Conservation (phyloP, 2,888 invertebrate species). For the Mechanitis mazaeus region DNA sequence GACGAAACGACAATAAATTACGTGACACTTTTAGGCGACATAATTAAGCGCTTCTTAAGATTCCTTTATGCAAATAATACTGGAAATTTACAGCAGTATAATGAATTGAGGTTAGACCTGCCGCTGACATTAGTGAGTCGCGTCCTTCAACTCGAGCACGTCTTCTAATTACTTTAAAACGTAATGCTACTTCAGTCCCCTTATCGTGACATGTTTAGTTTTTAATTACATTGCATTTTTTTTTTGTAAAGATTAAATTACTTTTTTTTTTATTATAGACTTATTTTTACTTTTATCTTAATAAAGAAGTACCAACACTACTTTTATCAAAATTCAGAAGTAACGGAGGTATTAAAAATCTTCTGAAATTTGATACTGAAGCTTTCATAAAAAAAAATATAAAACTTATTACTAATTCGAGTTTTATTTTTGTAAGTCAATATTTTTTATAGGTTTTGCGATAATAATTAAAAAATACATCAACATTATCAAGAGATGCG, state of each 20-base stretch:
- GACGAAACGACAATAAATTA: conserved; percentile 48
- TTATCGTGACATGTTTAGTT: conserved; percentile 30
- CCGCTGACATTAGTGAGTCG: conserved; percentile 59
- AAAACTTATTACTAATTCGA: no score
- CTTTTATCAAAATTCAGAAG: no score
- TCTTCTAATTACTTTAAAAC: conserved; percentile 58
- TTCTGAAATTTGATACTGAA: not conserved
- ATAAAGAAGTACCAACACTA: no score
- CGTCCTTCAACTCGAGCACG: conserved; percentile 49
- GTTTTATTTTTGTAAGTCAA: no score
- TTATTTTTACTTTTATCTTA: no score
- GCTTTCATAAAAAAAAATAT: no score
- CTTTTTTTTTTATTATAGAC: no score
- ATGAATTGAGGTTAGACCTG: conserved; percentile 61
- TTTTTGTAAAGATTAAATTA: not conserved
- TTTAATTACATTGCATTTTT: conserved; percentile 10
- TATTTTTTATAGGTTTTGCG: not conserved
- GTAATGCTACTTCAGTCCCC: conserved; percentile 36
- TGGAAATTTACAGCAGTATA: conserved; percentile 50
- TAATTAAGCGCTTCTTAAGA: conserved; percentile 64
- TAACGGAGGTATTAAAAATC: not conserved
- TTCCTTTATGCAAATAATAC: conserved; percentile 67
- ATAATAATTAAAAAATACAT: conserved; percentile 4
- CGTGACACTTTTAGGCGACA: conserved; percentile 48
- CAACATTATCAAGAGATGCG: not conserved